Conservation (phyloP, 2,113 vertebrate species). For the Zosterops borbonicus region DNA sequence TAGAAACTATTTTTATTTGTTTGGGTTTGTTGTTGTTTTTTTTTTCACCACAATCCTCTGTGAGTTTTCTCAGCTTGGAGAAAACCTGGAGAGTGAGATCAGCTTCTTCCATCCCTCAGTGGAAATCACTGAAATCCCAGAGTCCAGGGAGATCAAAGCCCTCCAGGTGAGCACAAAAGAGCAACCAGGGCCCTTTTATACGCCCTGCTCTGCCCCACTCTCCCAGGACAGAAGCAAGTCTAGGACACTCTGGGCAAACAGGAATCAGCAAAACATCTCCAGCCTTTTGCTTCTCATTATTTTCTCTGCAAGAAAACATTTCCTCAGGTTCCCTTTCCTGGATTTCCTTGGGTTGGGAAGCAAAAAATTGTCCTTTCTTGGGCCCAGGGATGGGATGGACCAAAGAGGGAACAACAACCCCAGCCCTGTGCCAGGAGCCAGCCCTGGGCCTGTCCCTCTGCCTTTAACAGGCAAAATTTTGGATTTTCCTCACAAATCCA, state of each 20-base stretch:
- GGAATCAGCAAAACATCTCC: background rate
- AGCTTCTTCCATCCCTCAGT: background rate
- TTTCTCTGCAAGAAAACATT: background rate
- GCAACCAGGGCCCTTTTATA: background rate
- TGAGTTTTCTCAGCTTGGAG: background rate
- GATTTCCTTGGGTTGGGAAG: background rate
- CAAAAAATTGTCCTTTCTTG: background rate
- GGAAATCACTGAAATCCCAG: background rate
- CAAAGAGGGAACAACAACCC: fast-evolving
- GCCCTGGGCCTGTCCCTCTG: background rate
- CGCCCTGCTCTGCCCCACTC: background rate
- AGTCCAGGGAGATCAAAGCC: background rate
- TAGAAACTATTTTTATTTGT: background rate
- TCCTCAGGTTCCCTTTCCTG: background rate
- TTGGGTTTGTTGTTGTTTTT: background rate
- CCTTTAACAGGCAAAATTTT: background rate
- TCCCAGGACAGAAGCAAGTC: background rate
- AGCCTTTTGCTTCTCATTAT: background rate
- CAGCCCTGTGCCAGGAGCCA: background rate
- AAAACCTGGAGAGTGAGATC: background rate
- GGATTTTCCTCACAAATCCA: background rate
- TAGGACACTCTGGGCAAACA: background rate
- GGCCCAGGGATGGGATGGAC: background rate
- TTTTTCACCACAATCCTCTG: background rate
- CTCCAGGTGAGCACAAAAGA: background rate